Conservation (phyloP, 37 sponge, comb jelly and placozoan genomes). For the Dysidea cf. avara region DNA sequence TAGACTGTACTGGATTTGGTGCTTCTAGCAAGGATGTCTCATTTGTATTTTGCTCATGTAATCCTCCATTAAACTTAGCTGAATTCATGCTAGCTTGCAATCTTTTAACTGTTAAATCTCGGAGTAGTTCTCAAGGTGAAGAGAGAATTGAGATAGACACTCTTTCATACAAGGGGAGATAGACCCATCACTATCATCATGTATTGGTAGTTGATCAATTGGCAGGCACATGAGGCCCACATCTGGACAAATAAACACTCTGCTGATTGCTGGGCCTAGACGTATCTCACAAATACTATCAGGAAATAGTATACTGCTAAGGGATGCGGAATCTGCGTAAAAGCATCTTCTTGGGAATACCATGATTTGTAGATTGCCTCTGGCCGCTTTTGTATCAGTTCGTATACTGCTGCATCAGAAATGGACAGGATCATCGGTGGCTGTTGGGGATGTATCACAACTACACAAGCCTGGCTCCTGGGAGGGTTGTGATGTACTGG, state of each 20-base stretch:
- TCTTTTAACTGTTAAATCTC: slow-evolving; percentile 17
- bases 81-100: too few species aligned
- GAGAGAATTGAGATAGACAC: slow-evolving; percentile 10
- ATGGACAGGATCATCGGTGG: slow-evolving; percentile 16
- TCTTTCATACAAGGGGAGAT: slow-evolving; percentile 6
- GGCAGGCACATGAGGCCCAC: slow-evolving; percentile 19
- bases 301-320: neutral
- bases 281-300: neutral
- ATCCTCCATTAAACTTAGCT: too few species aligned
- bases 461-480: slow-evolving; percentile 16
- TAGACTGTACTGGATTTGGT: too few species aligned
- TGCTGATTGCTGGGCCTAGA: neutral
- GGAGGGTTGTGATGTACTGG: slow-evolving; percentile 11
- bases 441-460: neutral
- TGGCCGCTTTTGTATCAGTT: slow-evolving; percentile 7
- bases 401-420: neutral
- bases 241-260: slow-evolving; percentile 17
- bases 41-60: too few species aligned
- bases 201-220: slow-evolving; percentile 15
- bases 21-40: too few species aligned
- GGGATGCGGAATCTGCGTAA: slow-evolving; percentile 1
- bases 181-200: slow-evolving; percentile 1
- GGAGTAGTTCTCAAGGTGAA: slow-evolving; percentile 14
- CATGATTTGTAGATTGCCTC: slow-evolving; percentile 15
- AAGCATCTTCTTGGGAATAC: slow-evolving; percentile 2